Evolutionary conservation across 2,888 invertebrate species (phyloP), one percentile per base, ranked within the genome.

Genomic region (Hecatera dysodea): DNA sequence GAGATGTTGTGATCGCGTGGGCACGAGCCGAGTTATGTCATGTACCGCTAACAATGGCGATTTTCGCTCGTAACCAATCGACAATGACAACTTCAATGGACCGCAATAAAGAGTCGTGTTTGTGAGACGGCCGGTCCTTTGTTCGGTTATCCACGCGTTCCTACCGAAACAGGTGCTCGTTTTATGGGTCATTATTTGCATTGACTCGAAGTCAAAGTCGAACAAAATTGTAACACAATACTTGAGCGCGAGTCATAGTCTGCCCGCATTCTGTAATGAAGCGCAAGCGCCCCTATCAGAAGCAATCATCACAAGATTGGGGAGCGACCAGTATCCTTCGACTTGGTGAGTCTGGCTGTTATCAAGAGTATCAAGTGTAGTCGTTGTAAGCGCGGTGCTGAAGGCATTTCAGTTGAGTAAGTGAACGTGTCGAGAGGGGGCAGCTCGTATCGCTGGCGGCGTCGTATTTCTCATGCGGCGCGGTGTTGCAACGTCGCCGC

Each of bases 351-450:
- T 59, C 63, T 62, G 29, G 33, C 42, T 27, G 27, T 55, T 57
- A 66, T 55, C 57, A 50, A 64, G 80, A 66, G 70, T 71, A 72
- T 66, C 71, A 70, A 74, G 74, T 67, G 39, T 69, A 74, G 62
- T 60, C 72, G 74, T 61, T 74, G 70, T 73, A 76, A 74, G 70
- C 77, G 80, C 81, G 79, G 78, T 79, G 80, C 81, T 73, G 83
- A 83, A 87, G 84, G 86, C 73, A 83, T 82, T 83, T 87, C 91
- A 85, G 89, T 91, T 95, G 94, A 89, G 95, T 90, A 95, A 95
- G 93, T 92, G 93, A 94, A 95, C 95, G 95, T 95, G 95, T 93
- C 91, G 90, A 90, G 93, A 92, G 92, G 91, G 94, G 94, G 91
- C 91, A 89, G 90, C 86, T 90, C 90, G 92, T 94, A 94, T 94